phyloP scores from a whole-genome alignment of 1,140 invertebrate species.

The Eurytemora carolleeae region DNA sequence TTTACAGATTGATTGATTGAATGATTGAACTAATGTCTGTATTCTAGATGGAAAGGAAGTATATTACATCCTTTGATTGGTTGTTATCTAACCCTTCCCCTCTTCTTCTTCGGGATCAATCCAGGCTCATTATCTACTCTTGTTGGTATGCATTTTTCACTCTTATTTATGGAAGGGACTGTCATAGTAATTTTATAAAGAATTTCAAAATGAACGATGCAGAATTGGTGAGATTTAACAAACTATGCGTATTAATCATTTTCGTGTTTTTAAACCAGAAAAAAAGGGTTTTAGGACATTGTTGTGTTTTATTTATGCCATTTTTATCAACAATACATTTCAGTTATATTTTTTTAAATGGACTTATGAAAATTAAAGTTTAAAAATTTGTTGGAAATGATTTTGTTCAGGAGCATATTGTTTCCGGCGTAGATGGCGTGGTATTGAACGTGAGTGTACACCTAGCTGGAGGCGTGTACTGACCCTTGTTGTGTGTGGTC shows the following conservation, averaged over 20 bases:
- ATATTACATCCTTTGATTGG: background rate
- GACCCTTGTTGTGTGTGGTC: background rate
- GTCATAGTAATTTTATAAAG: too few species aligned
- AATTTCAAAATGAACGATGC: too few species aligned
- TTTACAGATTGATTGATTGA: too few species aligned
- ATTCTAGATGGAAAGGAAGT: background rate
- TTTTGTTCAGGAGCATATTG: background rate
- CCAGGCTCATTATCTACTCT: background rate
- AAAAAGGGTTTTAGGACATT: constrained; percentile 35
- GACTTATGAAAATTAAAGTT: background rate
- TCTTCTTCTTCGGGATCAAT: background rate
- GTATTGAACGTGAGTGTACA: background rate
- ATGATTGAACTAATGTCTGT: too few species aligned
- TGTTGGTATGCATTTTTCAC: too few species aligned
- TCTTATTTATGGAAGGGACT: too few species aligned
- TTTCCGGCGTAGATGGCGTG: background rate
- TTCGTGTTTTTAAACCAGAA: too few species aligned
- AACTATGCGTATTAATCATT: too few species aligned
- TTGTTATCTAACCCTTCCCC: background rate
- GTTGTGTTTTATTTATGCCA: constrained; percentile 36
- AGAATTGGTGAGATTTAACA: too few species aligned
- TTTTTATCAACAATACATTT: constrained; percentile 51
- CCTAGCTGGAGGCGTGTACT: background rate
- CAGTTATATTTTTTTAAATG: constrained; percentile 31
- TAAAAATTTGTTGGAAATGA: background rate